Evolutionary conservation across 2,113 vertebrate genomes (phyloP).

Genomic region (Choloepus hoffmanni): DNA sequence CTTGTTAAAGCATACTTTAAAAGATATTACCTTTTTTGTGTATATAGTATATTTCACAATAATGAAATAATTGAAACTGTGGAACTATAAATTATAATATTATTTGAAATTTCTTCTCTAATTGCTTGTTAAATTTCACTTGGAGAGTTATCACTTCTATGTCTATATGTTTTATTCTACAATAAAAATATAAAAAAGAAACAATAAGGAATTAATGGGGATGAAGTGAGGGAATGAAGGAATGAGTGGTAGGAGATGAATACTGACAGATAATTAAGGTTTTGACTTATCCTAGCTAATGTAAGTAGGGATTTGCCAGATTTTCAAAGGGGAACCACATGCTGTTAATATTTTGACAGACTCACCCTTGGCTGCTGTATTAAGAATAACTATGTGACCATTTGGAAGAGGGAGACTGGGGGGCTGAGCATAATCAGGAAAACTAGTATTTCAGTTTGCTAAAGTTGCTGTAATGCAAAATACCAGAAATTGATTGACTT

Average conservation of each 20-base stretch:
- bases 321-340: background rate
- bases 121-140: too few species aligned
- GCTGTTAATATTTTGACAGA: background rate
- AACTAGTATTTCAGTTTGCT: background rate
- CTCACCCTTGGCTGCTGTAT: background rate
- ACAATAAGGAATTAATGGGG: background rate
- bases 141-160: too few species aligned
- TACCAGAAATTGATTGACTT: too few species aligned
- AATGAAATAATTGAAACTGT: too few species aligned
- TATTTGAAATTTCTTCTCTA: too few species aligned
- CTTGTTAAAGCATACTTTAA: too few species aligned
- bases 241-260: background rate
- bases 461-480: too few species aligned
- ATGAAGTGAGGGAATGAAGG: background rate
- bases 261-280: background rate
- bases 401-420: background rate
- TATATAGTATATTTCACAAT: too few species aligned
- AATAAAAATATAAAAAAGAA: background rate
- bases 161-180: too few species aligned
- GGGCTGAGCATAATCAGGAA: background rate
- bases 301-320: background rate
- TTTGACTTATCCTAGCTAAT: background rate
- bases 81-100: too few species aligned
- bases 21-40: too few species aligned
- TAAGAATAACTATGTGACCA: background rate